phyloP scores from a whole-genome alignment of 2,888 invertebrate genomes.

The Trichogramma evanescens region DNA sequence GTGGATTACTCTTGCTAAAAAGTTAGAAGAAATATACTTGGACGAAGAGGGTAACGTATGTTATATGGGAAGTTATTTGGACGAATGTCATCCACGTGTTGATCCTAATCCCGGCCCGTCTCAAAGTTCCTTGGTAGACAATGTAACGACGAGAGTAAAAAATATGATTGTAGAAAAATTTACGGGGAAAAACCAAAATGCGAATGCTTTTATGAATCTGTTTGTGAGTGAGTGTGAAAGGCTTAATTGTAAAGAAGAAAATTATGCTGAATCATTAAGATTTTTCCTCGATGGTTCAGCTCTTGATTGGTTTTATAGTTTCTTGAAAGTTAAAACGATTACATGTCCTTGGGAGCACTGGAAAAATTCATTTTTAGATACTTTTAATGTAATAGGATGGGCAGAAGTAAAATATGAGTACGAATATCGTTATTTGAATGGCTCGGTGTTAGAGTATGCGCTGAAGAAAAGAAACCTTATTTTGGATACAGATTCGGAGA shows the following conservation, averaged over 20 bases:
- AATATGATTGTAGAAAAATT: slow-evolving; percentile 22
- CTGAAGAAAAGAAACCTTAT: neutral
- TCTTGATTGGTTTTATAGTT: neutral
- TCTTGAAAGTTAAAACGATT: neutral
- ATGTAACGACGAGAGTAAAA: slow-evolving; percentile 10
- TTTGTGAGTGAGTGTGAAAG: neutral
- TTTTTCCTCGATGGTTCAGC: neutral
- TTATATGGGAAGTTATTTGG: too few species aligned
- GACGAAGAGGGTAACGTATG: slow-evolving; percentile 23
- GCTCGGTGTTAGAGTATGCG: neutral
- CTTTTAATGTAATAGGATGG: too few species aligned
- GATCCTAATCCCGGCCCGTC: neutral
- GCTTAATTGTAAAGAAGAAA: neutral
- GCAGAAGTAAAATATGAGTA: too few species aligned
- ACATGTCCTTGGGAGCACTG: neutral
- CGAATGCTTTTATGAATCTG: neutral
- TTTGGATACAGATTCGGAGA: neutral
- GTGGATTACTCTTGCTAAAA: slow-evolving; percentile 16
- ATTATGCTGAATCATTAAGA: neutral
- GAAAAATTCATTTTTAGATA: neutral
- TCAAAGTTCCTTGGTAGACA: neutral
- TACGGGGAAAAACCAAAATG: slow-evolving; percentile 14
- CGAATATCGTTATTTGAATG: neutral
- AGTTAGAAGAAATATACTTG: slow-evolving; percentile 18
- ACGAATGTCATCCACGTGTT: too few species aligned